These are phyloP conservation scores for Papilio machaon DNA, from an alignment of 1,140 invertebrate genomes.

Conservation along the genomic window DNA sequence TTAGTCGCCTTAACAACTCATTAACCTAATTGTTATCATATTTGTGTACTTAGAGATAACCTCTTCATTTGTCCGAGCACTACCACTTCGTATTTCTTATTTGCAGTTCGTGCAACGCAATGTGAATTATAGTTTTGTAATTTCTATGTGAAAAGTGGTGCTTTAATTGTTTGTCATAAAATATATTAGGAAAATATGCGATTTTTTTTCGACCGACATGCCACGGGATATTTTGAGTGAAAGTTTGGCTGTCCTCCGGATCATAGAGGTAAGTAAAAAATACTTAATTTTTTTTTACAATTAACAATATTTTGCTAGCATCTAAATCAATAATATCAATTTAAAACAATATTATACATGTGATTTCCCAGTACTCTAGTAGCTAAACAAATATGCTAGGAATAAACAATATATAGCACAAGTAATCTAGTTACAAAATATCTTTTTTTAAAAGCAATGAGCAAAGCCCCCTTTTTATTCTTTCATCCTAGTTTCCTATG, in stretches of 20 bases:
- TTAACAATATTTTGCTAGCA: background rate
- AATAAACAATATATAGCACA: too few species aligned
- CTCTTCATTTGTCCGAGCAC: background rate
- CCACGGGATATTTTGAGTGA: constrained; percentile 75
- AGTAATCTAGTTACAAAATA: too few species aligned
- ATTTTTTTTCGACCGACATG: constrained; percentile 53
- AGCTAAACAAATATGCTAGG: too few species aligned
- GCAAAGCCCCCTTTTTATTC: too few species aligned
- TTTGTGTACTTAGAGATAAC: background rate
- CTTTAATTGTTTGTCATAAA: constrained; percentile 21
- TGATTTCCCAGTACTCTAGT: background rate
- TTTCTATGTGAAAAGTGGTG: background rate
- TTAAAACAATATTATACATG: background rate
- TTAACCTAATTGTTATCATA: constrained; percentile 11
- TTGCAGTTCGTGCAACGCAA: background rate
- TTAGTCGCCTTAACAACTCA: background rate
- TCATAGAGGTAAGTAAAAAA: constrained; percentile 65
- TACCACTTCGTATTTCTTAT: background rate
- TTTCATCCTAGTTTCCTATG: too few species aligned
- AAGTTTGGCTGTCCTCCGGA: constrained; percentile 72
- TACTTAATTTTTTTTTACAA: constrained; percentile 17
- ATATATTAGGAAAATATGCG: constrained; percentile 41
- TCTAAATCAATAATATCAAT: background rate
- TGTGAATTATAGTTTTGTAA: background rate
- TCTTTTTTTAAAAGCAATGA: too few species aligned